Evolutionary conservation across 2,888 invertebrate species (phyloP).

Genomic region (Digitonthophagus gazella): DNA sequence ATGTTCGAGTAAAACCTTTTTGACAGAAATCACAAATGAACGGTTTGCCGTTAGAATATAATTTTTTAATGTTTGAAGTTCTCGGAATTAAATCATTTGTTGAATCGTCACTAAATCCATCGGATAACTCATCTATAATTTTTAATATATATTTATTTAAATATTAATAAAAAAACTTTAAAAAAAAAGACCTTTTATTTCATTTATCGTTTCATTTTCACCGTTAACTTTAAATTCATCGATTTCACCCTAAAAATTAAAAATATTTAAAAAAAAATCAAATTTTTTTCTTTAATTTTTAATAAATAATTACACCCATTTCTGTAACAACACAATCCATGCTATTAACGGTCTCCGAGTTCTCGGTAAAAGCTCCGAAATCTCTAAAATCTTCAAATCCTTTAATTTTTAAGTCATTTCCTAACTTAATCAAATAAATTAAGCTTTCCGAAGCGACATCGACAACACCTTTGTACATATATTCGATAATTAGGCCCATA

Average conservation of each 20-base stretch:
- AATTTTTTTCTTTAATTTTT: neutral
- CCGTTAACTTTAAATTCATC: neutral
- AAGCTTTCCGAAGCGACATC: constrained; percentile 64
- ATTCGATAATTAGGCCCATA: constrained; percentile 66
- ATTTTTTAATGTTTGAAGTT: too few relatives aligned
- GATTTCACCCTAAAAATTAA: constrained; percentile 18
- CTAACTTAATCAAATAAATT: constrained; percentile 64
- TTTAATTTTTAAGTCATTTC: constrained; percentile 66
- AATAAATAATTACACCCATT: constrained; percentile 13
- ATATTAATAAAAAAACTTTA: too few relatives aligned
- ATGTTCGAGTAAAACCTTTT: constrained; percentile 61
- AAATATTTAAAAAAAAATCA: neutral
- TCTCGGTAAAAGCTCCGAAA: constrained; percentile 3
- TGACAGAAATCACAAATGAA: constrained; percentile 34
- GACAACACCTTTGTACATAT: constrained; percentile 70
- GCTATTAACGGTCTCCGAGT: constrained; percentile 20
- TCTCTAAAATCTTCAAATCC: constrained; percentile 52
- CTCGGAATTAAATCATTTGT: too few relatives aligned
- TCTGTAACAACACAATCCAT: constrained; percentile 27
- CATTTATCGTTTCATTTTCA: neutral
- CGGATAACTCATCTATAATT: neutral
- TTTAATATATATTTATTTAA: too few relatives aligned
- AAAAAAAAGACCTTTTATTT: too few relatives aligned
- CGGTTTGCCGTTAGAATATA: too few relatives aligned
- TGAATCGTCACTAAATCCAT: neutral